Conservation (phyloP, 2,113 vertebrate species). For the Zosterops japonicus region DNA sequence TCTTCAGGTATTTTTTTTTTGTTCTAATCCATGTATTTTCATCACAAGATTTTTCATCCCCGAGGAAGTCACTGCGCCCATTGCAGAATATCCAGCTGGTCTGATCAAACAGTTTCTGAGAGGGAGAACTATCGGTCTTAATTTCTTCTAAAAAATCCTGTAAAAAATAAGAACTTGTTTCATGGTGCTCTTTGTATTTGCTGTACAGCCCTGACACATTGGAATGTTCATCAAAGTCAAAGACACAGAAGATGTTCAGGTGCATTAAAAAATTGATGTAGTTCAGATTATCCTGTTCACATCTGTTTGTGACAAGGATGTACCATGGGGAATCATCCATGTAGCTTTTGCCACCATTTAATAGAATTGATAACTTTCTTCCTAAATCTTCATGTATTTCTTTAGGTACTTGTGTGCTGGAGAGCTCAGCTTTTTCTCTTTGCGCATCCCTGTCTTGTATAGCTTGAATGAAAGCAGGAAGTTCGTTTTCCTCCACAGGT, state of each 20-base stretch:
- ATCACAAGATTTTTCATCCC: conserved; percentile 72
- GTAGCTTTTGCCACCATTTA: conserved; percentile 78
- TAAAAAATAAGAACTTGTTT: conserved; percentile 74
- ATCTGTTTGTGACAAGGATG: conserved; percentile 81
- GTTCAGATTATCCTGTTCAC: conserved; percentile 68
- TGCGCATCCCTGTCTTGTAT: conserved; percentile 66
- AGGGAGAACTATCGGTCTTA: conserved; percentile 43
- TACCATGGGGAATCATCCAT: conserved; percentile 78
- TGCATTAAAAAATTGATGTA: conserved; percentile 74
- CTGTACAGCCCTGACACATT: conserved; percentile 75
- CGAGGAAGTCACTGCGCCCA: conserved; percentile 77
- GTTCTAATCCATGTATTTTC: conserved; percentile 81
- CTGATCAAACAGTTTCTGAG: conserved; percentile 78
- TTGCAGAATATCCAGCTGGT: conserved; percentile 88
- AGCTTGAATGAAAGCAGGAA: conserved; percentile 56
- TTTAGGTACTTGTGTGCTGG: background rate
- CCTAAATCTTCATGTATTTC: conserved; percentile 67
- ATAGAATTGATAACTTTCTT: conserved; percentile 74
- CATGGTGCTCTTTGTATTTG: conserved; percentile 71
- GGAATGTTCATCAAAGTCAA: conserved; percentile 85
- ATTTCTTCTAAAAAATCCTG: conserved; percentile 69
- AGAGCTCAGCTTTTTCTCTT: conserved; percentile 75
- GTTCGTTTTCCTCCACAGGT: conserved; percentile 42
- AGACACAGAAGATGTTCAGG: conserved; percentile 82
- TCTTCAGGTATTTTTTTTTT: conserved; percentile 74